Conservation (phyloP, 2,797 vertebrate genomes). For the Rhincodon typus region DNA sequence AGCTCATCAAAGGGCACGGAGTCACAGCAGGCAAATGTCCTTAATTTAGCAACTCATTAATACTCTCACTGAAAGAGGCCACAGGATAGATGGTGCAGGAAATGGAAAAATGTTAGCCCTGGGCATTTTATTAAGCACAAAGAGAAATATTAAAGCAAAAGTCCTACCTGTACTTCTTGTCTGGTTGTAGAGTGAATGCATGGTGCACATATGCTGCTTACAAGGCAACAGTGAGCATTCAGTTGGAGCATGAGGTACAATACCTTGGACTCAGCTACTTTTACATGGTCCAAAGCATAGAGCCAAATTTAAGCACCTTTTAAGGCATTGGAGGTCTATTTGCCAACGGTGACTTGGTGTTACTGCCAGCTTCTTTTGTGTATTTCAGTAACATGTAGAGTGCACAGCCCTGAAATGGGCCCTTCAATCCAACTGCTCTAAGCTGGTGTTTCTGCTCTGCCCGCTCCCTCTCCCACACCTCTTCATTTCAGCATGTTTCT, state of each 20-base stretch:
- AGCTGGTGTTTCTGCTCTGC: neutral
- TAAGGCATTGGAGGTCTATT: neutral
- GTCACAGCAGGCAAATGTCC: neutral
- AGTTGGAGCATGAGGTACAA: neutral
- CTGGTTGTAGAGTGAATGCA: too few species aligned
- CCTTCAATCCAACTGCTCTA: neutral
- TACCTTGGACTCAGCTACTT: neutral
- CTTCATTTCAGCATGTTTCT: neutral
- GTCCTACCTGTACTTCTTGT: neutral
- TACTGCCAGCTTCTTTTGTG: neutral
- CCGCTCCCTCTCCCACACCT: neutral
- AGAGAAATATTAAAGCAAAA: neutral
- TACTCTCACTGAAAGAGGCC: neutral
- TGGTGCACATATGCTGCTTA: neutral
- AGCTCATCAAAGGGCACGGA: neutral
- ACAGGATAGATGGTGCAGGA: neutral
- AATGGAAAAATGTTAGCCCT: slow-evolving; percentile 4
- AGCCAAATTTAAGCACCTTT: neutral
- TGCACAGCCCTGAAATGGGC: neutral
- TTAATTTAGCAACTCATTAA: slow-evolving; percentile 17
- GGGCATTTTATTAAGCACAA: neutral
- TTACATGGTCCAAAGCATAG: neutral
- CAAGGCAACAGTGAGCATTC: neutral
- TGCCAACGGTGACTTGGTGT: neutral
- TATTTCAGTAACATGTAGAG: neutral